phyloP scores from a whole-genome alignment of 2,113 vertebrate genomes.

The Myiopsitta monachus region DNA sequence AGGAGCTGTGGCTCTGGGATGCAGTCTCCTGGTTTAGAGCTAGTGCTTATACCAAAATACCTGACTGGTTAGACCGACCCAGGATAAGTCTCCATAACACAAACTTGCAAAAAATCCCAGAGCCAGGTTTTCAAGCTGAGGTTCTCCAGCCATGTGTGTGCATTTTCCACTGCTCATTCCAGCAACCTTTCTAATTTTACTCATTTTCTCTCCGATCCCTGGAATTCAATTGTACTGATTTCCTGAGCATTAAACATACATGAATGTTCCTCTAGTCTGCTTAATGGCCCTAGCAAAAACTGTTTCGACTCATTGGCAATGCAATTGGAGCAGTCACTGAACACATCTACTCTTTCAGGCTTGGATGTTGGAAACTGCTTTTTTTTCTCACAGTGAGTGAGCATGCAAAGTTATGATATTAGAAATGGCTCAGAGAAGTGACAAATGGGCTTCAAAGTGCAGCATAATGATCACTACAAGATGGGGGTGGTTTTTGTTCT shows the following conservation, averaged over 20 bases:
- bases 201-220: constrained; percentile 32
- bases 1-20: neutral
- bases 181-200: neutral
- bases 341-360: neutral
- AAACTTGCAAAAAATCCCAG: neutral
- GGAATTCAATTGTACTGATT: constrained; percentile 52
- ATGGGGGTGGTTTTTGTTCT: neutral
- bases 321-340: constrained; percentile 38
- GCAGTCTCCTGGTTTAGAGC: neutral
- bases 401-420: neutral
- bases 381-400: constrained; percentile 7
- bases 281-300: constrained; percentile 46
- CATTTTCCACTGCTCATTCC: neutral
- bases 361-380: neutral
- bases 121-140: neutral
- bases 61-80: neutral
- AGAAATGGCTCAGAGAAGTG: constrained; percentile 23
- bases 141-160: fast-evolving
- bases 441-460: constrained; percentile 26
- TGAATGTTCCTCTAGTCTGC: constrained; percentile 28
- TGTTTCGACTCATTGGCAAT: constrained; percentile 15
- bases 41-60: neutral
- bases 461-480: neutral
- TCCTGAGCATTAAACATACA: constrained; percentile 41
- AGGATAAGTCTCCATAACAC: neutral